Evolutionary conservation across 2,888 invertebrate genomes (phyloP), one percentile per base, ranked within the genome.

Genomic region (Monopis laevigella): DNA sequence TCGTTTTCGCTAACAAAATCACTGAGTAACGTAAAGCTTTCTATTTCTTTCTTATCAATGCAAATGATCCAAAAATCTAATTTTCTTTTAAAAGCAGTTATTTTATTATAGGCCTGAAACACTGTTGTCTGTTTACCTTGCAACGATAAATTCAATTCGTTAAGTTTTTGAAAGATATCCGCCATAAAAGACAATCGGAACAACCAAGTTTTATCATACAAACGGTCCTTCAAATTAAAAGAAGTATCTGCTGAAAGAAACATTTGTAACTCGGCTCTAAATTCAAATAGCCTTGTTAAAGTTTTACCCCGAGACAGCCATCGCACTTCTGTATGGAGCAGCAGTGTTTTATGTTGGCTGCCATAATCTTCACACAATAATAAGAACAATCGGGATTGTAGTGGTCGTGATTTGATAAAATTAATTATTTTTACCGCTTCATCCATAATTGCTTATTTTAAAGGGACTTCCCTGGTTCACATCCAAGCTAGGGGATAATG

Each of bases 51-150:
- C 44, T 47, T 47, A 39, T 39, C 43, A 46, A 49, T 27, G 40
- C 45, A 48, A 51, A 48, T 44, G 41, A 53, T 52, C 50, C 48
- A 50, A 52, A 50, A 52, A 51, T 49, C 46, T 48, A 50, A 48
- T 53, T 50, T 53, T 51, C 45, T 51, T 49, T 48, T 50, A 30
- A 48, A 46, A 24, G 51, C 50, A 48, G 51, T 50, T 48, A 51
- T 53, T 51, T 52, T 51, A 40, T 51, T 48, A 51, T 29, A 46
- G 43, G 47, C 50, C 46, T 50, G 45, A 13, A 52, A 51, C 48
- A 51, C 51, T 51, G 51, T 50, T 52, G 52, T 53, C 47, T 52
- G 48, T 51, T 51, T 51, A 48, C 50, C 48, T 50, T 50, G 51
- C 45, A 49, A 49, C 40, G 46, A 49, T 47, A 50, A 48, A 49